phyloP scores from a whole-genome alignment of 2,888 invertebrate species.

The Nebria salina region DNA sequence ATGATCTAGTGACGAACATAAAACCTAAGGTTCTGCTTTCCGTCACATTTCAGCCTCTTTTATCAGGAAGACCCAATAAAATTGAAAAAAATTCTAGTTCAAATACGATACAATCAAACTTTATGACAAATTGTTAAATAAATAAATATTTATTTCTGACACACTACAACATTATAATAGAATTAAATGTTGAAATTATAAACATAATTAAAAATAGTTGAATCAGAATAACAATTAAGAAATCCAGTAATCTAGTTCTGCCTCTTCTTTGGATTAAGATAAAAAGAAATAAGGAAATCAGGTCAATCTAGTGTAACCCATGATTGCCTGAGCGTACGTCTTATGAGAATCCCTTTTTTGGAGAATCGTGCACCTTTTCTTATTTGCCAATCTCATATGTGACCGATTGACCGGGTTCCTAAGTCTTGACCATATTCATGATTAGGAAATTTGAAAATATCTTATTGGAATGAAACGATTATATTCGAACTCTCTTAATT shows the following conservation, averaged over 20 bases:
- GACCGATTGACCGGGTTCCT: background rate
- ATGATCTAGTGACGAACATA: conserved; percentile 21
- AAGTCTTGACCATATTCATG: background rate
- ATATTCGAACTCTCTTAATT: too few relatives aligned
- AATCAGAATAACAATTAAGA: background rate
- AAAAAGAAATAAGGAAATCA: background rate
- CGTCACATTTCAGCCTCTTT: conserved; percentile 26
- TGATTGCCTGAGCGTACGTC: background rate
- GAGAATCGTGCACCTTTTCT: background rate
- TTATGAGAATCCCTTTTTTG: background rate
- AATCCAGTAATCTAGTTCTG: background rate
- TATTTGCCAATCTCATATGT: background rate
- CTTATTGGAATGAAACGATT: too few relatives aligned
- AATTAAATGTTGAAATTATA: too few relatives aligned
- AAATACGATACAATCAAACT: conserved; percentile 36
- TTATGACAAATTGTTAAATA: conserved; percentile 33
- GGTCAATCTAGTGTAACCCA: background rate
- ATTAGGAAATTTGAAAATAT: background rate
- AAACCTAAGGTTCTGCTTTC: conserved; percentile 19
- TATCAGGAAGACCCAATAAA: conserved; percentile 40
- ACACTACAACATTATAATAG: too few relatives aligned
- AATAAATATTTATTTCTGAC: background rate
- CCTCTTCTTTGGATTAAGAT: background rate
- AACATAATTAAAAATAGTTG: too few relatives aligned
- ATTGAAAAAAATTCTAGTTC: conserved; percentile 41